Evolutionary conservation across 2,113 vertebrate species (phyloP).

Genomic region (Malurus cyaneus): DNA sequence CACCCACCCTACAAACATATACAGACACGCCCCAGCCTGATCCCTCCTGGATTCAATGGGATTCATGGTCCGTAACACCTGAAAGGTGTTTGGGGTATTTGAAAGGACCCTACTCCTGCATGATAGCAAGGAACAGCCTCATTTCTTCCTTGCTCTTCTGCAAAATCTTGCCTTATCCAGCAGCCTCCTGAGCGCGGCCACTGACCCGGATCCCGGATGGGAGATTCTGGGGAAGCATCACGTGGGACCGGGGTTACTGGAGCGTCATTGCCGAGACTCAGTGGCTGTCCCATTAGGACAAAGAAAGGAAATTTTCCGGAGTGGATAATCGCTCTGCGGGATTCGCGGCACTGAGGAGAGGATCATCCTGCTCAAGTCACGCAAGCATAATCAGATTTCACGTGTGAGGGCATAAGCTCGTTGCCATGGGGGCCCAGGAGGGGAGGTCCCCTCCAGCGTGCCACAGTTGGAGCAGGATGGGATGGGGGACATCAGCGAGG

Average conservation of each 20-base stretch:
- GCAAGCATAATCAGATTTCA: conserved; percentile 28
- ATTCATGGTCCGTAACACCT: not conserved
- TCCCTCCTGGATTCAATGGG: not conserved
- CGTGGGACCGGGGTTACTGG: fast-evolving
- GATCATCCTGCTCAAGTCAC: conserved; percentile 48
- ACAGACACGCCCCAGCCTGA: not conserved
- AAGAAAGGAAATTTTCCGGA: not conserved
- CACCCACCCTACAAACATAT: not conserved
- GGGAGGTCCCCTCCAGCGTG: not conserved
- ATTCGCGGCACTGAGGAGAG: not conserved
- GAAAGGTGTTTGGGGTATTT: not conserved
- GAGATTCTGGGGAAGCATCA: not conserved
- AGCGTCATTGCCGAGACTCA: not conserved
- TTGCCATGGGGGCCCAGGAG: not conserved
- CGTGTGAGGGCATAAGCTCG: not conserved
- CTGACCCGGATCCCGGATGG: not conserved
- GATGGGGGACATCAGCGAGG: not conserved
- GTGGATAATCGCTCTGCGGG: conserved; percentile 3
- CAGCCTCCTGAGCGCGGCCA: fast-evolving
- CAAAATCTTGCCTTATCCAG: not conserved
- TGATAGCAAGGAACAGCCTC: not conserved
- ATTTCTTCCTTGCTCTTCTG: not conserved
- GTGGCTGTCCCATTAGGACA: not conserved
- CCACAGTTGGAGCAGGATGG: not conserved
- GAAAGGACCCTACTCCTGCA: not conserved